A percentile compares a stretch with the other conserved stretches of the same genome.
phyloP scores from a whole-genome alignment of 2,888 invertebrate genomes.

The Platerodrilus igneus region DNA sequence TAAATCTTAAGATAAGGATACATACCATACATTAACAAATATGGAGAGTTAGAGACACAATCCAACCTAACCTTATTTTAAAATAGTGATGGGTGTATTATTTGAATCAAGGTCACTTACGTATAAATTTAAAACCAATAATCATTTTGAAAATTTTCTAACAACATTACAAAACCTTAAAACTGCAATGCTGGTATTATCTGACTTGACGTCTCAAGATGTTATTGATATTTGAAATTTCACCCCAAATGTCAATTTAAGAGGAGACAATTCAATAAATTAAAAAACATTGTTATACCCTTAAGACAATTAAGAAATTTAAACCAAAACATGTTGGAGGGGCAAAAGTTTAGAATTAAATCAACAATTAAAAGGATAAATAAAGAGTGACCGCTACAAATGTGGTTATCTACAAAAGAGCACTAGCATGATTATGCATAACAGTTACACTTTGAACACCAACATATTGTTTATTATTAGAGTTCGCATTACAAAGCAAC shows the following conservation, averaged over 20 bases:
- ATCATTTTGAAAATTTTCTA: background rate
- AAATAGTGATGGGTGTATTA: slow-evolving; percentile 47
- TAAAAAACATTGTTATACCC: too few species aligned
- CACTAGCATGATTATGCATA: slow-evolving; percentile 20
- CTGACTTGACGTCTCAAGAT: too few species aligned
- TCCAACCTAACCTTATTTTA: slow-evolving; percentile 46
- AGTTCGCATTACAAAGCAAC: slow-evolving; percentile 13
- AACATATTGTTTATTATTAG: too few species aligned
- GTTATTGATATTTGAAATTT: too few species aligned
- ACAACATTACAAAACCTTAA: too few species aligned
- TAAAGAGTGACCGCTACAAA: slow-evolving; percentile 33
- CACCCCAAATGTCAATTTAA: too few species aligned
- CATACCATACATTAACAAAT: slow-evolving; percentile 46
- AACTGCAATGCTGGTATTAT: too few species aligned
- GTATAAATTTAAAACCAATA: slow-evolving; percentile 26
- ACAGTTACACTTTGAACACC: slow-evolving; percentile 21
- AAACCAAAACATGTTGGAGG: too few species aligned
- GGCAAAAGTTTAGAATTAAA: too few species aligned
- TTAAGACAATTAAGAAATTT: too few species aligned
- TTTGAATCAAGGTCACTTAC: slow-evolving; percentile 47
- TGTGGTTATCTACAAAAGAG: slow-evolving; percentile 21
- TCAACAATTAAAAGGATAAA: too few species aligned
- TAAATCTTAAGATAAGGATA: slow-evolving; percentile 22
- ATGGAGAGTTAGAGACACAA: slow-evolving; percentile 40
- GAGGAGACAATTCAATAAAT: too few species aligned